Evolutionary conservation across 2,797 vertebrate genomes (phyloP).

Genomic region (Pipistrellus pygmaeus): DNA sequence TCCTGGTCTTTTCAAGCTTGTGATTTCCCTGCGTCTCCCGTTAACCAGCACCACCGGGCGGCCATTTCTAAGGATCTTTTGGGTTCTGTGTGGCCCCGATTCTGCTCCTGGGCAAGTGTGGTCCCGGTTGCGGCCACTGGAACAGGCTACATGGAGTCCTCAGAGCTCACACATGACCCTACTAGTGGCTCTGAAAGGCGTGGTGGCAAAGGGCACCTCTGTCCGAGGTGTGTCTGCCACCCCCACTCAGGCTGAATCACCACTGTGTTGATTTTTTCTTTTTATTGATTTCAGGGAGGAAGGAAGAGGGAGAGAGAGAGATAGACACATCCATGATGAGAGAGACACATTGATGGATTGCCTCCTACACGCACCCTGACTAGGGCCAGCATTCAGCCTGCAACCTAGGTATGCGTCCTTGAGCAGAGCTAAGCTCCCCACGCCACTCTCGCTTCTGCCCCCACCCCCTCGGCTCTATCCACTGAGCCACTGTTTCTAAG

Average conservation of each 20-base stretch:
- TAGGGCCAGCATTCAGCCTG: too few relatives aligned
- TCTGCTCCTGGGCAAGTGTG: neutral
- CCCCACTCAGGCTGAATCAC: neutral
- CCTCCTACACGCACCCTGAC: too few relatives aligned
- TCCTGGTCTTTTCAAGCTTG: neutral
- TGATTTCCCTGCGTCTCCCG: neutral
- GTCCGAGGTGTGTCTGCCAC: accelerated
- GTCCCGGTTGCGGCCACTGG: neutral
- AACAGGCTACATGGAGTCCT: neutral
- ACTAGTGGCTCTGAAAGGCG: neutral
- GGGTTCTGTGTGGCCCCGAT: neutral
- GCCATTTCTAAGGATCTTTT: neutral
- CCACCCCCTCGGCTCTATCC: too few relatives aligned
- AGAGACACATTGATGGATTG: too few relatives aligned
- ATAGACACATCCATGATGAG: too few relatives aligned
- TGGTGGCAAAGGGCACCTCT: accelerated
- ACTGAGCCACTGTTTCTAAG: neutral
- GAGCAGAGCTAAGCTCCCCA: too few relatives aligned
- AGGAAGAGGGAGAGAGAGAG: too few relatives aligned
- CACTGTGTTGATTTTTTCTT: too few relatives aligned
- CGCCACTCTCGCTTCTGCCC: too few relatives aligned
- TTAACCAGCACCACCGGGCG: neutral
- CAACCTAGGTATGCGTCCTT: too few relatives aligned
- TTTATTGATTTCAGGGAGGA: too few relatives aligned
- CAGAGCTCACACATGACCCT: neutral